Evolutionary conservation across 2,113 vertebrate species (phyloP).

Genomic region (Macquaria ambigua): DNA sequence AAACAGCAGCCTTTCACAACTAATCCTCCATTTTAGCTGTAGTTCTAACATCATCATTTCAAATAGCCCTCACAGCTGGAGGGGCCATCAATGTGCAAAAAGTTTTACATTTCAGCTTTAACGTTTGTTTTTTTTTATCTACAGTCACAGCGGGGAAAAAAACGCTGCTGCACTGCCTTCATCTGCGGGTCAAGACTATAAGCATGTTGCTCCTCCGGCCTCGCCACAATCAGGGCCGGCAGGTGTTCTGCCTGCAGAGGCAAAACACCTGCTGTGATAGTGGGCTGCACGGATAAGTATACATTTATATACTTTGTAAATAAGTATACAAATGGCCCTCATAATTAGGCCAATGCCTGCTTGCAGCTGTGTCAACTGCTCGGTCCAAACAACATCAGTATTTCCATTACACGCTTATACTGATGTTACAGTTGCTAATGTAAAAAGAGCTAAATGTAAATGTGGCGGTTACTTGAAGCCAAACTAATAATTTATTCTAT

Average conservation of each 20-base stretch:
- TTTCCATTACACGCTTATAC: not conserved
- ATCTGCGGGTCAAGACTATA: slow-evolving; percentile 6
- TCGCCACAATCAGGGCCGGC: slow-evolving; percentile 27
- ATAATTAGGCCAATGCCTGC: slow-evolving; percentile 27
- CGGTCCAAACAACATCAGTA: not conserved
- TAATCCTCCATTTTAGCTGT: not conserved
- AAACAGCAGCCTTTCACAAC: not conserved
- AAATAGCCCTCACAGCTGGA: slow-evolving; percentile 7
- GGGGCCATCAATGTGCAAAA: not conserved
- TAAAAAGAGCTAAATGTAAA: not conserved
- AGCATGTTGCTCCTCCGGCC: slow-evolving; percentile 4
- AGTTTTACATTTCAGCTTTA: slow-evolving; percentile 18
- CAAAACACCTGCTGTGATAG: slow-evolving; percentile 27
- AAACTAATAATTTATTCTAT: not conserved
- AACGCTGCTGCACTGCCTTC: slow-evolving; percentile 2
- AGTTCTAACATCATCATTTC: not conserved
- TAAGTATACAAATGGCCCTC: slow-evolving; percentile 16
- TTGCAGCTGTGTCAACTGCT: slow-evolving; percentile 1
- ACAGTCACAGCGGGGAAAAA: not conserved
- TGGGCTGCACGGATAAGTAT: not conserved
- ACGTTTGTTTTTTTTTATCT: not conserved
- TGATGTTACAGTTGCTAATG: not conserved
- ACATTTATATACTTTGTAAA: slow-evolving; percentile 20
- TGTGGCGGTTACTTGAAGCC: not conserved
- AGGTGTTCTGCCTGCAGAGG: slow-evolving; percentile 41